Evolutionary conservation across 2,888 invertebrate species (phyloP).

Genomic region (Laothoe populi): DNA sequence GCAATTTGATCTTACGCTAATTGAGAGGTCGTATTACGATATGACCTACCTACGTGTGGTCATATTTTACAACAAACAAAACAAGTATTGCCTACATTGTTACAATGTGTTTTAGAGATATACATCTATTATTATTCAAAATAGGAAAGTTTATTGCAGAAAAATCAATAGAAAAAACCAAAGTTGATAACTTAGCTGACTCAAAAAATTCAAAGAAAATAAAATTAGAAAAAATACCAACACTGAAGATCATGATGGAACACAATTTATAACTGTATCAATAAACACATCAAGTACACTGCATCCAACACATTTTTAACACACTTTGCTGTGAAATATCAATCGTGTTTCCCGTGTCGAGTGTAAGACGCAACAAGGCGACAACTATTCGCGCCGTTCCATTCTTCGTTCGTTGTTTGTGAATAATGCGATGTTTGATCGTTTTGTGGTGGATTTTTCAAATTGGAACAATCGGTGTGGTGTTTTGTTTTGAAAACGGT

Average conservation of each 20-base stretch:
- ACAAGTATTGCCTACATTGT: not conserved
- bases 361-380: slow-evolving; percentile 48
- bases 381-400: slow-evolving; percentile 48
- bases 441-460: slow-evolving; percentile 77
- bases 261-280: slow-evolving; percentile 54
- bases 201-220: not conserved
- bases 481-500: slow-evolving; percentile 79
- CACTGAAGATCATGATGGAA: slow-evolving; percentile 59
- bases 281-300: slow-evolving; percentile 58
- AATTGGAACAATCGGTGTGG: slow-evolving; percentile 73
- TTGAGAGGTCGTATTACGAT: slow-evolving; percentile 16
- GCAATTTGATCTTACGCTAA: slow-evolving; percentile 12
- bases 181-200: not conserved
- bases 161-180: not conserved
- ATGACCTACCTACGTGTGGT: slow-evolving; percentile 7
- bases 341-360: slow-evolving; percentile 50
- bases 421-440: slow-evolving; percentile 72
- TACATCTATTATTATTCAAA: not conserved
- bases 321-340: slow-evolving; percentile 43
- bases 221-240: slow-evolving; percentile 56
- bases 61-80: slow-evolving; percentile 8
- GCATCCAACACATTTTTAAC: slow-evolving; percentile 69
- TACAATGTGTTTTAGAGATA: not conserved
- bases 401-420: slow-evolving; percentile 67
- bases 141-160: not conserved